Evolutionary conservation across 2,797 vertebrate genomes (phyloP).

Genomic region (Bryconaethiops microstoma): DNA sequence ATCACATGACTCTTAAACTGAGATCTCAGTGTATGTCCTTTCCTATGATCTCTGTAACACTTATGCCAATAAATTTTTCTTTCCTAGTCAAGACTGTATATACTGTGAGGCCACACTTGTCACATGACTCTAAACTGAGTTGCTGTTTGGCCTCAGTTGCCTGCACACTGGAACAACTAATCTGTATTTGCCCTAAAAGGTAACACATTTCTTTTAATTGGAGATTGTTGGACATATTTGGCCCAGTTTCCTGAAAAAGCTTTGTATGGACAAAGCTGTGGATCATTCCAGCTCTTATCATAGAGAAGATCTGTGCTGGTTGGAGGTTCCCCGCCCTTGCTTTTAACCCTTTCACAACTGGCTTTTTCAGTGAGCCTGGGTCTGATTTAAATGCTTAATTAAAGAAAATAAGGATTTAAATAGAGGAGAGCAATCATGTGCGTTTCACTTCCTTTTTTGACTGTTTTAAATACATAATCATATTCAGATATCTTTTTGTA

Average conservation of each 20-base stretch:
- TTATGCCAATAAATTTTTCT: not conserved
- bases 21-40: not conserved
- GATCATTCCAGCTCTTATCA: constrained; percentile 46
- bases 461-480: too few relatives aligned
- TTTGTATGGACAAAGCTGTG: constrained; percentile 44
- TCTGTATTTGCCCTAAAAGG: constrained; percentile 23
- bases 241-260: constrained; percentile 28
- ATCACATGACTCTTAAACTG: not conserved
- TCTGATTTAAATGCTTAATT: not conserved
- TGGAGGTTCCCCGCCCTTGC: constrained; percentile 48
- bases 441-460: too few relatives aligned
- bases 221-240: constrained; percentile 28
- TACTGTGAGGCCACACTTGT: constrained; percentile 15
- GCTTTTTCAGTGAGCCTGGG: not conserved
- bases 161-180: not conserved
- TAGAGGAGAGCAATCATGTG: too few relatives aligned
- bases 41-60: constrained; percentile 6
- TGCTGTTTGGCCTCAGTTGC: not conserved
- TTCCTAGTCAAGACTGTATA: constrained; percentile 12
- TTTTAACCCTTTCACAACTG: constrained; percentile 39
- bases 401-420: too few relatives aligned
- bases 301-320: constrained; percentile 40
- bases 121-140: constrained; percentile 13
- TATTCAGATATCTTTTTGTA: too few relatives aligned
- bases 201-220: constrained; percentile 36